Base-by-base conservation (phyloP, 2,797 vertebrate genomes). In the Amblyraja radiata region DNA sequence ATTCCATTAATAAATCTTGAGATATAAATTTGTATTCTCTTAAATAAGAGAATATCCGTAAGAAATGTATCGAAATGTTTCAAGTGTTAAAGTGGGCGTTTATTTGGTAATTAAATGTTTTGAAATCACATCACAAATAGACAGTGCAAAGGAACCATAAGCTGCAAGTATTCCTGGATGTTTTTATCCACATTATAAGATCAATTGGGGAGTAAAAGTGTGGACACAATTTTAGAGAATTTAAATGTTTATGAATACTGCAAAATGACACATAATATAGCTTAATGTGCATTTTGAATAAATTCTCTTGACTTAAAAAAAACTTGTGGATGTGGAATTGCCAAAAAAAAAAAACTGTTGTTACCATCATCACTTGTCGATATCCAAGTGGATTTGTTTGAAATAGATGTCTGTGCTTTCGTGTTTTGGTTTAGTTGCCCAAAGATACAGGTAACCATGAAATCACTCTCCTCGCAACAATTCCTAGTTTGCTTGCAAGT, bases 301-400 rank as follows among this genome's bases (percentile, higher is more conserved):
- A 6, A 80, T 80, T 18, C 23, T 18, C 36, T 80, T 54, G 58
- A 58, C 21, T 1, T 1, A 4, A 61, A 13, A 65, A 65, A n/a
- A n/a, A 32, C 14, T 16, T 0, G 13, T 32, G 28, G 25, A 58
- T 63, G 6, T 1, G 6, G 61, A 61, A 6, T 63, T 16, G 28
- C 14, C 28, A 65, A 7, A 23, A 25, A 79, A 36, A 78, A 36
- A 5, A 0, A 14, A 32, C 0, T 32, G 32, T 28, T n/a, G 23
- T 5, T 63, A 86, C 83, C 28, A 63, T 23, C 7, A 14, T 11
- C 83, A 63, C 6, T n/a, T 4, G 4, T 9, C 0, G 93, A 68
- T 94, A 93, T 88, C 84, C 90, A 32, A 93, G 68, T 23, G 93
- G 94, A 10, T 94, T 91, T 79, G 28, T 93, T 63, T 93, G 93